Evolutionary conservation across 1,140 invertebrate genomes (phyloP), one percentile per base, ranked within the genome.

Genomic region (Homalodisca vitripennis): DNA sequence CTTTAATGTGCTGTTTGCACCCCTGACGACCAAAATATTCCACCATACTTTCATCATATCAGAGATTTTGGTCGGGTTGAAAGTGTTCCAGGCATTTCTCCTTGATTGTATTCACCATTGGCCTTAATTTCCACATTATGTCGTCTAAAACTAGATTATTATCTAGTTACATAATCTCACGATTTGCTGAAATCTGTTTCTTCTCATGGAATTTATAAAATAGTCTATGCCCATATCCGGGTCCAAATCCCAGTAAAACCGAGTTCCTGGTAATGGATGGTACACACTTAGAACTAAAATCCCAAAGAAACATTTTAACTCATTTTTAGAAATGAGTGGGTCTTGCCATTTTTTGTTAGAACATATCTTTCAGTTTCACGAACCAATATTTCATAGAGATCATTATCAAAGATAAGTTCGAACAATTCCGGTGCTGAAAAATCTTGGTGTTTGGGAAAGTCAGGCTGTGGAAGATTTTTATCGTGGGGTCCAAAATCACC

Each of bases 21-120:
- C 69, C 46, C 63, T 77, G 76, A 67, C 48, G 69, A 24, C 69
- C 63, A 29, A 41, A 70, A 70, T 70, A 70, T 67, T 66, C 66
- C n/a, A 77, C 70, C 76, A 77, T 77, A 22, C 71, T 72, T 69
- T 78, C 75, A 73, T 75, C 76, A 66, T 72, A 74, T 20, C 48
- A 63, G 14, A 76, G 69, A 64, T 72, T 72, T 76, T 70, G 34
- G 55, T 70, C 71, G n/a, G 73, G 74, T 51, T 72, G 67, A 73
- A 73, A 76, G 70, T 74, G 62, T 29, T 71, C 34, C 60, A 70
- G 31, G 41, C 26, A 67, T 64, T 73, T 71, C 27, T 71, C 65
- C 57, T 72, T 70, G 14, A 72, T 17, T 60, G 27, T 62, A 26
- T 72, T 32, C 3, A 71, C 53, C 26, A 72, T 30, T 27, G 67